These are phyloP conservation scores for Natator depressus DNA, from an alignment of 2,113 vertebrate species.

Conservation along the genomic window DNA sequence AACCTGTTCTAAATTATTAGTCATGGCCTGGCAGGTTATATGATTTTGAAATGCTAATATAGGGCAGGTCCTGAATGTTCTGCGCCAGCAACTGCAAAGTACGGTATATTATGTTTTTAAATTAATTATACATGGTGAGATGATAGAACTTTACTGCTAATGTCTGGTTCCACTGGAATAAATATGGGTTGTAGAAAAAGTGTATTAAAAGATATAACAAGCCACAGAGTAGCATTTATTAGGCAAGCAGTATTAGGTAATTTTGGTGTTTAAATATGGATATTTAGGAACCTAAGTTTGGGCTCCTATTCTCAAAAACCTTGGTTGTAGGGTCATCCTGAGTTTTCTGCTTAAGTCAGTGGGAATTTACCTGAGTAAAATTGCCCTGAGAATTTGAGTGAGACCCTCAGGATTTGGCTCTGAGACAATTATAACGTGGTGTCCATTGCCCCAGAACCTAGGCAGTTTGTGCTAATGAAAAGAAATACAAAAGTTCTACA, in stretches of 20 bases:
- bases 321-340: neutral
- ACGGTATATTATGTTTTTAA: neutral
- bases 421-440: neutral
- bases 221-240: neutral
- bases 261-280: neutral
- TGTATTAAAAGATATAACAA: neutral
- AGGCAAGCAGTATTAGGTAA: neutral
- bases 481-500: neutral
- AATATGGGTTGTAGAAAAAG: neutral
- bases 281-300: neutral
- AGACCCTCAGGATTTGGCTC: neutral
- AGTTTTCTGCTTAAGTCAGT: neutral
- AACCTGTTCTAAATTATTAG: neutral
- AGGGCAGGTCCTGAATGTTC: neutral
- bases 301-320: neutral
- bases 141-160: neutral
- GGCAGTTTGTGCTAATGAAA: conserved; percentile 20
- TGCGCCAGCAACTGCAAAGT: neutral
- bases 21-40: neutral
- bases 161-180: neutral
- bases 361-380: neutral
- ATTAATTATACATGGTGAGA: neutral
- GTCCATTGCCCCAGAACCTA: neutral
- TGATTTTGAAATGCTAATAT: neutral
- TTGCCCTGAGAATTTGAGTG: neutral